These are phyloP conservation scores for Diplogasteroides magnus DNA, from an alignment of 1,140 invertebrate genomes.

Conservation along the genomic window DNA sequence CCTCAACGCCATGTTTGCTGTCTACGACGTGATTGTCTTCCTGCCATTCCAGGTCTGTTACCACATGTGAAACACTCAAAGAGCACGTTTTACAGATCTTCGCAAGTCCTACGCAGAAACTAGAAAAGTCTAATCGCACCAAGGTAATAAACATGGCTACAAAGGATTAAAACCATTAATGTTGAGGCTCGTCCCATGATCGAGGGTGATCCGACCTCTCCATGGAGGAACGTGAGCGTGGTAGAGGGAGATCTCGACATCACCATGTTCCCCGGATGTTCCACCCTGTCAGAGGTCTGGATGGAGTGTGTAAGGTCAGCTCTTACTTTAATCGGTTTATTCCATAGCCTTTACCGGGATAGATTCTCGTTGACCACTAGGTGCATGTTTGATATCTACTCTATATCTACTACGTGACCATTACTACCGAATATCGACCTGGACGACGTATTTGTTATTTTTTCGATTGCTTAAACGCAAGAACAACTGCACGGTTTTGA, in stretches of 20 bases:
- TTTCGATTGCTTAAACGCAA: too few species aligned
- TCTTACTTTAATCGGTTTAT: too few species aligned
- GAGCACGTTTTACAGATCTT: too few species aligned
- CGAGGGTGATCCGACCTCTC: background rate
- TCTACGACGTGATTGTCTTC: background rate
- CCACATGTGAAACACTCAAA: too few species aligned
- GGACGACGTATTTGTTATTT: too few species aligned
- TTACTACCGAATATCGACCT: too few species aligned
- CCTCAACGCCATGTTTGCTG: background rate
- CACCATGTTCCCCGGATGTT: background rate
- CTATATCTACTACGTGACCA: too few species aligned
- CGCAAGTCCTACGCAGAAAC: background rate
- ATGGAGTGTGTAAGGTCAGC: background rate
- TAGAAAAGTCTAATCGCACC: background rate
- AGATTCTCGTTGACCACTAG: too few species aligned
- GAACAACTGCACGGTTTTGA: too few species aligned
- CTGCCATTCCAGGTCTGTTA: background rate
- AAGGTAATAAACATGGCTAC: background rate
- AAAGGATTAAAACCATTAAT: background rate
- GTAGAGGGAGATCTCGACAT: background rate
- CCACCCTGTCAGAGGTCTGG: background rate
- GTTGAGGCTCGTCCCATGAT: background rate
- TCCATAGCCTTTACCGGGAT: too few species aligned
- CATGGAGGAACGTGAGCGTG: background rate
- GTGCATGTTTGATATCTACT: too few species aligned